Evolutionary conservation across 1,140 invertebrate species (phyloP).

Genomic region (Ephestia elutella): DNA sequence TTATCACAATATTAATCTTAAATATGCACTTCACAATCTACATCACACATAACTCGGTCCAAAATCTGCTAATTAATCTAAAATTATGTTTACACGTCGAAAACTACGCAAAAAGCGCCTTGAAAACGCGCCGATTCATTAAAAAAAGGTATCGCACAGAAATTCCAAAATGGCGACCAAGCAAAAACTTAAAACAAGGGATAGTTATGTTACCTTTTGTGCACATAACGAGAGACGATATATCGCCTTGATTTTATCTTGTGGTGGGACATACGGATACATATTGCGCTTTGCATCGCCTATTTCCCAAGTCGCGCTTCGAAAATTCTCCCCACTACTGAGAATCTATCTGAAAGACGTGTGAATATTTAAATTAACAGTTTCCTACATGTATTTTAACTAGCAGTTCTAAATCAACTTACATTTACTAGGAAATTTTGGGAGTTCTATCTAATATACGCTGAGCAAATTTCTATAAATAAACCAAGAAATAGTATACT

Average conservation of each 20-base stretch:
- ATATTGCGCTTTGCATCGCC: not conserved
- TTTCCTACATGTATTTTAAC: too few species aligned
- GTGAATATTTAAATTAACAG: too few species aligned
- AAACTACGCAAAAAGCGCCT: not conserved
- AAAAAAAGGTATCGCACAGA: not conserved
- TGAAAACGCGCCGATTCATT: too few species aligned
- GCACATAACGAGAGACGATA: constrained; percentile 1
- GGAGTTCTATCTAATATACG: too few species aligned
- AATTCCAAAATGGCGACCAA: not conserved
- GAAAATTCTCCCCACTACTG: too few species aligned
- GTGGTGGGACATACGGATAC: not conserved
- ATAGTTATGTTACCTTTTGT: constrained; percentile 4
- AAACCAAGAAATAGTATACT: too few species aligned
- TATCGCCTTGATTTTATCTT: not conserved
- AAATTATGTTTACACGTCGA: not conserved
- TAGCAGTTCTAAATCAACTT: too few species aligned
- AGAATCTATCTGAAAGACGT: too few species aligned
- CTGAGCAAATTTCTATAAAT: too few species aligned
- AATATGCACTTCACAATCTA: not conserved
- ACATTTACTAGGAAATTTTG: too few species aligned
- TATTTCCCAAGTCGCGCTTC: too few species aligned
- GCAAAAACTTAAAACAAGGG: constrained; percentile 2
- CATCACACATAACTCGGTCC: not conserved
- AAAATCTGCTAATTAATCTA: constrained; percentile 1
- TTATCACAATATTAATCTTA: not conserved